These are phyloP conservation scores for Gymnarchus niloticus DNA, from an alignment of 2,113 vertebrate species.

Conservation along the genomic window DNA sequence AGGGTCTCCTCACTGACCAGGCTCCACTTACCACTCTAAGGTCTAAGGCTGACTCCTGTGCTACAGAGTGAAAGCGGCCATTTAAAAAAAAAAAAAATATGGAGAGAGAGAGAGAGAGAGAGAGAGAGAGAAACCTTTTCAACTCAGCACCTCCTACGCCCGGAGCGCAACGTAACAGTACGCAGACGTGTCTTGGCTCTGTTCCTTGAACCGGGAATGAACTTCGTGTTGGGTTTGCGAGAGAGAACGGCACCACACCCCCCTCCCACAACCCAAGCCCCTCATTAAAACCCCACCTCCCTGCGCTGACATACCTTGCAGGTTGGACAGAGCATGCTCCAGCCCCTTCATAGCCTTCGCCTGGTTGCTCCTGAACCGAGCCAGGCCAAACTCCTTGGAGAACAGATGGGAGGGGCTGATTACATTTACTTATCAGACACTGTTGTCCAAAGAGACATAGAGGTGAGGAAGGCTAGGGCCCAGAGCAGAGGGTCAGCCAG, in stretches of 20 bases:
- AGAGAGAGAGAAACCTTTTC: not conserved
- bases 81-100: too few species aligned
- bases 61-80: not conserved
- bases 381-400: conserved; percentile 68
- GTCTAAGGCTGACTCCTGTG: not conserved
- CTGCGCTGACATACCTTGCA: conserved; percentile 55
- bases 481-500: not conserved
- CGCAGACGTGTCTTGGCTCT: not conserved
- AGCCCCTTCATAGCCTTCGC: conserved; percentile 67
- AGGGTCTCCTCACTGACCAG: not conserved
- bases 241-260: not conserved
- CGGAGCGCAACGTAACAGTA: not conserved
- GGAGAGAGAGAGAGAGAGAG: not conserved
- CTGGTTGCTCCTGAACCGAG: conserved; percentile 71
- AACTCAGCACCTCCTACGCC: not conserved
- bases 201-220: not conserved
- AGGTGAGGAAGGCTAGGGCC: not conserved
- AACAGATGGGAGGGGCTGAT: conserved; percentile 29
- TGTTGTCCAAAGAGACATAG: too few species aligned
- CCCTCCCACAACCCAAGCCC: not conserved
- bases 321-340: conserved; percentile 62
- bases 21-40: not conserved
- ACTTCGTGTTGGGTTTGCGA: not conserved
- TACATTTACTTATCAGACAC: too few species aligned
- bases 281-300: not conserved